These are phyloP conservation scores for Drosophila kikkawai DNA, from an alignment of 1,140 invertebrate species.

Conservation along the genomic window DNA sequence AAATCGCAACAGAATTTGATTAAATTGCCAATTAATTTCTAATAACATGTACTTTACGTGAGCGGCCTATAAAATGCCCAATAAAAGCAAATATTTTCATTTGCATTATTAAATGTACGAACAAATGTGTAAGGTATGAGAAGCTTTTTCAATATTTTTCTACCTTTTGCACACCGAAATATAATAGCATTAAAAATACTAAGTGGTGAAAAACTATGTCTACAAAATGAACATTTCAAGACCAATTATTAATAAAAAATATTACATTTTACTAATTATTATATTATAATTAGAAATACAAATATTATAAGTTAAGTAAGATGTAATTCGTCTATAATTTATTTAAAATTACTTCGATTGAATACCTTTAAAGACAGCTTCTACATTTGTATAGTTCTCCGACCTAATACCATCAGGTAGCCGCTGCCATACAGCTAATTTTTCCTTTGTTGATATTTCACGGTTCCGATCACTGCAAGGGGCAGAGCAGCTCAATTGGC, in stretches of 20 bases:
- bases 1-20: background rate
- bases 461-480: slow-evolving; percentile 22
- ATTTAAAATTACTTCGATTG: background rate
- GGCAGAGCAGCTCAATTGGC: slow-evolving; percentile 32
- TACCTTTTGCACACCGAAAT: background rate
- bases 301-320: no score
- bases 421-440: background rate
- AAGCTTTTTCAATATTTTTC: background rate
- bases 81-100: slow-evolving; percentile 1
- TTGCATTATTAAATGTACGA: background rate
- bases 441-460: slow-evolving; percentile 30
- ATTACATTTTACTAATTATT: no score
- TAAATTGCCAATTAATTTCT: slow-evolving; percentile 31
- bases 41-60: slow-evolving; percentile 18
- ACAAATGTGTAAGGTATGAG: background rate
- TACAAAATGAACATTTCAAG: no score
- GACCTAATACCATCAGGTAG: no score
- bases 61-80: background rate
- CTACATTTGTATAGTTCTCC: no score
- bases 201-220: no score
- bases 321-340: background rate
- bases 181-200: background rate
- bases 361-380: background rate
- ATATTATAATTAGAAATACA: no score
- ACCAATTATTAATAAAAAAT: no score